Percentiles rank a stretch among this genome's conserved stretches.
phyloP scores from a whole-genome alignment of 2,797 vertebrate species.

The Thaleichthys pacificus region DNA sequence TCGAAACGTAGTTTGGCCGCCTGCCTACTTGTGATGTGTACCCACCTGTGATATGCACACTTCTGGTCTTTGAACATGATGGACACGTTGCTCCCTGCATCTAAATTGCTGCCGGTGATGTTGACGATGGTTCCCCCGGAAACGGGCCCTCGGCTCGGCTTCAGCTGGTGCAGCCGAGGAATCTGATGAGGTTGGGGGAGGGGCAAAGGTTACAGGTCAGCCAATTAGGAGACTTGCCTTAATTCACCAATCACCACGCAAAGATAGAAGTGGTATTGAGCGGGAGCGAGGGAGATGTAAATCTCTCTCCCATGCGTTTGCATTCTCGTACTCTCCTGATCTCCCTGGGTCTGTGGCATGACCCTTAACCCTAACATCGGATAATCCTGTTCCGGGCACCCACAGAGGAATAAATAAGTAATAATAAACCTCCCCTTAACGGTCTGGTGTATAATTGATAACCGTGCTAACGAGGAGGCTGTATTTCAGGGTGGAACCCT shows the following conservation, averaged over 20 bases:
- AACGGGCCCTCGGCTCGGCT: slow-evolving; percentile 87
- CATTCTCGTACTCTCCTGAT: slow-evolving; percentile 51
- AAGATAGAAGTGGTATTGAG: too few species aligned
- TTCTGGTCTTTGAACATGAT: slow-evolving; percentile 91
- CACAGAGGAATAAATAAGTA: slow-evolving; percentile 42
- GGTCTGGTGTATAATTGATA: slow-evolving; percentile 54
- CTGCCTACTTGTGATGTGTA: neutral
- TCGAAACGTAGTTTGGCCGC: too few species aligned
- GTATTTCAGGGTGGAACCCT: slow-evolving; percentile 29
- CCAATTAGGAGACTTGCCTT: neutral
- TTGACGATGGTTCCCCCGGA: slow-evolving; percentile 96
- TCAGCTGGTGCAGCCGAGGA: slow-evolving; percentile 84
- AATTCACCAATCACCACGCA: slow-evolving; percentile 12
- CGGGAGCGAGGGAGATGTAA: slow-evolving; percentile 3
- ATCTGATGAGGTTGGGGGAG: slow-evolving; percentile 68
- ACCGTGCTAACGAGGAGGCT: slow-evolving; percentile 47
- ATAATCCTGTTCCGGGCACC: slow-evolving; percentile 52
- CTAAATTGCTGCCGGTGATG: slow-evolving; percentile 93
- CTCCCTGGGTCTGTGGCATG: slow-evolving; percentile 37
- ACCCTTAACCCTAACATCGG: slow-evolving; percentile 54
- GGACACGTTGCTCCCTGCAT: slow-evolving; percentile 92
- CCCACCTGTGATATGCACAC: slow-evolving; percentile 90
- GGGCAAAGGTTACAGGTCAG: neutral
- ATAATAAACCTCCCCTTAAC: slow-evolving; percentile 49
- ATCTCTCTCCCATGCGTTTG: slow-evolving; percentile 37